These are phyloP conservation scores for Clarias batrachus DNA, from an alignment of 2,113 vertebrate species.

Conservation along the genomic window DNA sequence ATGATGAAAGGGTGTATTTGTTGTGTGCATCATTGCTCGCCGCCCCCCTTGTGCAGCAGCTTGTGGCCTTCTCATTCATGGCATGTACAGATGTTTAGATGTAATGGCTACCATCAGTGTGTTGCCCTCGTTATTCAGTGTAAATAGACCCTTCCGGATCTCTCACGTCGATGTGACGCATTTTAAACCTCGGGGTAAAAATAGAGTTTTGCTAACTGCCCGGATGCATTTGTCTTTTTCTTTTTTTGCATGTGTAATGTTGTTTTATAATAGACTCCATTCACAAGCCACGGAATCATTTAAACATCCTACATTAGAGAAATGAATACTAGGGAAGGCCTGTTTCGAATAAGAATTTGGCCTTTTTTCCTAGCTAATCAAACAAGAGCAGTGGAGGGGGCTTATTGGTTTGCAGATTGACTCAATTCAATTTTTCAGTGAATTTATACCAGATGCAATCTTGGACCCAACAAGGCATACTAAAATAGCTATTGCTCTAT, in stretches of 20 bases:
- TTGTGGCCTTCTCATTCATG: constrained; percentile 1
- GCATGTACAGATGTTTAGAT: constrained; percentile 36
- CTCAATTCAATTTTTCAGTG: neutral
- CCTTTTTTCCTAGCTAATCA: neutral
- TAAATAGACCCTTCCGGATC: constrained; percentile 25
- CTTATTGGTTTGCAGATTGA: neutral
- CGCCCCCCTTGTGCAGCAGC: neutral
- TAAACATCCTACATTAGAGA: neutral
- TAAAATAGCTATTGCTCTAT: neutral
- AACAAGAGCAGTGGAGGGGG: neutral
- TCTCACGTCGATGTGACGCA: neutral
- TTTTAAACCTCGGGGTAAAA: constrained; percentile 34
- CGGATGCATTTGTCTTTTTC: constrained; percentile 4
- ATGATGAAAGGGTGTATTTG: constrained; percentile 6
- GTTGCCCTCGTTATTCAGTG: constrained; percentile 19
- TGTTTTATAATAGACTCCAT: neutral
- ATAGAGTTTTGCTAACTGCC: neutral
- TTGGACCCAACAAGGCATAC: neutral
- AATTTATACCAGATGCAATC: neutral
- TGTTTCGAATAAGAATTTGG: constrained; percentile 2
- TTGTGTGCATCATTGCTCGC: neutral
- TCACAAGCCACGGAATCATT: neutral
- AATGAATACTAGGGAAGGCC: neutral
- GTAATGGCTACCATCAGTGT: constrained; percentile 36
- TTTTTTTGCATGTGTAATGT: constrained; percentile 6